Conservation (phyloP, 23 tunicate species). For the Ascidia mentula region DNA sequence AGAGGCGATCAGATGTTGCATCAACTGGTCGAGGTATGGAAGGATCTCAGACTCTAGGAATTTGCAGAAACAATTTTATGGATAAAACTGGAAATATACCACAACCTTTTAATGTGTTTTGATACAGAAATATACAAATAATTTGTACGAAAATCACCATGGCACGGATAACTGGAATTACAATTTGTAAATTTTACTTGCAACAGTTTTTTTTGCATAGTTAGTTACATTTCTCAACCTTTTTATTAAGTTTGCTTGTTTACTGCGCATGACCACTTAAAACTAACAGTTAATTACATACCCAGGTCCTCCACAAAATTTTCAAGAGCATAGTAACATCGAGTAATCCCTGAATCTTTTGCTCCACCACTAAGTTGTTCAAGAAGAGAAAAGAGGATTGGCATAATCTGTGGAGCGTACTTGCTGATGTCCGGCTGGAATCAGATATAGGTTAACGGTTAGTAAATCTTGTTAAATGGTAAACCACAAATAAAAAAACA, state of each 20-base stretch:
- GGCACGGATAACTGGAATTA: not conserved
- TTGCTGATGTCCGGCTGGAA: conserved; percentile 68
- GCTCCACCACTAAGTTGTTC: conserved; percentile 35
- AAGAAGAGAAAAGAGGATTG: conserved; percentile 61
- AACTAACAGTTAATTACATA: not conserved
- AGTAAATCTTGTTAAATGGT: no score
- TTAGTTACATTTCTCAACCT: not conserved
- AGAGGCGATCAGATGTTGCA: conserved; percentile 42
- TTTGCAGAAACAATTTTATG: no score
- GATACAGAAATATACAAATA: not conserved
- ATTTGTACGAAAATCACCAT: not conserved
- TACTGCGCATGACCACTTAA: not conserved
- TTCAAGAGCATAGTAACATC: conserved; percentile 83
- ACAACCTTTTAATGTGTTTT: no score
- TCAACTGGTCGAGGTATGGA: conserved; percentile 69
- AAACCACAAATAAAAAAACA: no score
- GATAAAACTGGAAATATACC: no score
- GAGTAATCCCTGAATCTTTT: conserved; percentile 54
- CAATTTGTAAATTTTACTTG: not conserved
- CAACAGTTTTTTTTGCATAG: not conserved
- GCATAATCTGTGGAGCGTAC: conserved; percentile 73
- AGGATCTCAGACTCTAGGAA: conserved; percentile 46
- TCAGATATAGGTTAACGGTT: not conserved
- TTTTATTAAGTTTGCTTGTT: not conserved
- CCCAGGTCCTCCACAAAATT: conserved; percentile 92